Evolutionary conservation across 2,888 invertebrate genomes (phyloP).

Genomic region (Deilephila elpenor): DNA sequence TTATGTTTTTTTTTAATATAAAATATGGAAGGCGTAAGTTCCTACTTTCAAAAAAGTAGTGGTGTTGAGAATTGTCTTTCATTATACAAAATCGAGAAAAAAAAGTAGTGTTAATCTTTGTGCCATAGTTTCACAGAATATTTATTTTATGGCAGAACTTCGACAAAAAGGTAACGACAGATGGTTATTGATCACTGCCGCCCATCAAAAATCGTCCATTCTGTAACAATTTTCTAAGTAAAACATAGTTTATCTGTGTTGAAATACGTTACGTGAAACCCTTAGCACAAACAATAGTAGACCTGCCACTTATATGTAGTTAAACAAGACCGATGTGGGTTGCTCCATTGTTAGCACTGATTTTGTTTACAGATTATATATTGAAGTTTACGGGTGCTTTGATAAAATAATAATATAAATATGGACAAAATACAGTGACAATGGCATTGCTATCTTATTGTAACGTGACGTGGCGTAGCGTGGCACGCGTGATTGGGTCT

Average conservation of each 20-base stretch:
- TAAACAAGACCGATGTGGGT: slow-evolving; percentile 10
- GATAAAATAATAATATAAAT: slow-evolving; percentile 54
- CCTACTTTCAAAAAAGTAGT: no score
- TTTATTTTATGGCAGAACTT: no score
- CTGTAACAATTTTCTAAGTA: no score
- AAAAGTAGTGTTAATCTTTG: no score
- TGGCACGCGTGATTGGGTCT: slow-evolving; percentile 67
- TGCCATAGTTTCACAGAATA: no score
- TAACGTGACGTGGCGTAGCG: slow-evolving; percentile 56
- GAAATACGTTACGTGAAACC: not conserved
- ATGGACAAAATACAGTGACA: slow-evolving; percentile 62
- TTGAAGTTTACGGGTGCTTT: slow-evolving; percentile 44
- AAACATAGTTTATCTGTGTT: not conserved
- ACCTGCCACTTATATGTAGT: not conserved
- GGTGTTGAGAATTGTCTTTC: no score
- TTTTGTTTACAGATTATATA: slow-evolving; percentile 32
- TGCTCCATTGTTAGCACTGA: slow-evolving; percentile 15
- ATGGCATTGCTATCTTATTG: slow-evolving; percentile 67
- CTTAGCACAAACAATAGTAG: not conserved
- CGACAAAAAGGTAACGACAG: no score
- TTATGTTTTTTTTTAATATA: no score
- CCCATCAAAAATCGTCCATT: no score
- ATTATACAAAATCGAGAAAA: no score
- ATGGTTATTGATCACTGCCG: no score
- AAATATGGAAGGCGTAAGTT: no score